These are phyloP conservation scores for Ateles fusciceps DNA, from an alignment of 2,797 vertebrate species.

Conservation along the genomic window DNA sequence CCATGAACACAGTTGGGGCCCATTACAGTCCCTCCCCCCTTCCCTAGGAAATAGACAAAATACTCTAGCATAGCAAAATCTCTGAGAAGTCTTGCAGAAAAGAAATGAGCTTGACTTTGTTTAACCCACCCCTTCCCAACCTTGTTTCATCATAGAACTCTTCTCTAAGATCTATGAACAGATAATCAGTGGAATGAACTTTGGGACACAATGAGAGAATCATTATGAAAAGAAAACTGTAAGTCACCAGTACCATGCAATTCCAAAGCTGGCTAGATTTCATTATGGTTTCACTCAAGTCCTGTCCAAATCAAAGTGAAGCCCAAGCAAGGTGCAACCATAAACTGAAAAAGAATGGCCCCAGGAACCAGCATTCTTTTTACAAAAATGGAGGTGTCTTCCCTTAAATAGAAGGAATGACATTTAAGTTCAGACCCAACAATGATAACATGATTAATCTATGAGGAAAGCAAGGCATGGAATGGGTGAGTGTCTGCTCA, in stretches of 20 bases:
- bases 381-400: not conserved
- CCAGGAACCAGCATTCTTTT: not conserved
- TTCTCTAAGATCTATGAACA: not conserved
- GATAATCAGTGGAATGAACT: not conserved
- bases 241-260: accelerated
- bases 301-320: not conserved
- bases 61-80: accelerated
- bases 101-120: not conserved
- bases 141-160: not conserved
- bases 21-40: accelerated
- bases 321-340: not conserved
- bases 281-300: not conserved
- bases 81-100: not conserved
- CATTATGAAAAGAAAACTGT: not conserved
- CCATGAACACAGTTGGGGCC: accelerated
- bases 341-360: not conserved
- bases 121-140: not conserved
- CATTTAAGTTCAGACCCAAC: not conserved
- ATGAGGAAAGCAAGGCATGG: not conserved
- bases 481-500: not conserved
- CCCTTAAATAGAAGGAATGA: not conserved
- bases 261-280: not conserved
- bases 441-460: not conserved
- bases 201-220: not conserved
- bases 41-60: not conserved